A percentile compares a stretch with the other conserved stretches of the same genome.
Conservation (phyloP, 1,140 invertebrate genomes). For the Centruroides sculpturatus region DNA sequence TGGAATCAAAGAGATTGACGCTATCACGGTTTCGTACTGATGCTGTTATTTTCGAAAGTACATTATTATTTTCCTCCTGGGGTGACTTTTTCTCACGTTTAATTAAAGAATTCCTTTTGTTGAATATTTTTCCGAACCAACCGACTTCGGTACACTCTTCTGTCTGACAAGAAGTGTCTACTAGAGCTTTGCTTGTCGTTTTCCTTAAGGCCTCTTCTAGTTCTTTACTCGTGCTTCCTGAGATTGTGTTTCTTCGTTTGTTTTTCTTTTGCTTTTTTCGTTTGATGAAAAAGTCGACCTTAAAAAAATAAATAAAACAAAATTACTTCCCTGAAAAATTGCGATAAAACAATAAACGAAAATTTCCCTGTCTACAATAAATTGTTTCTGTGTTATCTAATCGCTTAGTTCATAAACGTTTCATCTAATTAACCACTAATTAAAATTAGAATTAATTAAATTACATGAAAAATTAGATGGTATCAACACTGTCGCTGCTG, state of each 20-base stretch:
- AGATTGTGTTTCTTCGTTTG: conserved; percentile 18
- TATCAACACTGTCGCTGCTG: no score
- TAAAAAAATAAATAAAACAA: neutral
- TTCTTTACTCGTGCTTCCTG: conserved; percentile 10
- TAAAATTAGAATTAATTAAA: no score
- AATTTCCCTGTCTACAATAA: no score
- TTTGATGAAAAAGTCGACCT: conserved; percentile 20
- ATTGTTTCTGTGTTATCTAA: no score
- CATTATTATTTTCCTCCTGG: neutral
- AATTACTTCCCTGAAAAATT: neutral
- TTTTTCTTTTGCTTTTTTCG: conserved; percentile 19
- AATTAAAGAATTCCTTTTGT: neutral
- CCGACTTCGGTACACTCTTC: conserved; percentile 1
- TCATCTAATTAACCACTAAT: no score
- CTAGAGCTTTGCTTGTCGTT: neutral
- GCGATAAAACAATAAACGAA: no score
- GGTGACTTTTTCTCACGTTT: neutral
- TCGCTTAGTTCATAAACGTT: neutral
- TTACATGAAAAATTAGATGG: no score
- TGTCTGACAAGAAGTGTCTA: conserved; percentile 16
- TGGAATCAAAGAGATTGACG: no score
- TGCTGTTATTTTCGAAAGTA: no score
- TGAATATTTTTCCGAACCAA: no score
- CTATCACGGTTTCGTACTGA: no score
- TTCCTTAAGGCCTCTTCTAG: conserved; percentile 8